These are phyloP conservation scores for Spisula subtruncata DNA, from an alignment of 2,888 invertebrate genomes.

Conservation along the genomic window DNA sequence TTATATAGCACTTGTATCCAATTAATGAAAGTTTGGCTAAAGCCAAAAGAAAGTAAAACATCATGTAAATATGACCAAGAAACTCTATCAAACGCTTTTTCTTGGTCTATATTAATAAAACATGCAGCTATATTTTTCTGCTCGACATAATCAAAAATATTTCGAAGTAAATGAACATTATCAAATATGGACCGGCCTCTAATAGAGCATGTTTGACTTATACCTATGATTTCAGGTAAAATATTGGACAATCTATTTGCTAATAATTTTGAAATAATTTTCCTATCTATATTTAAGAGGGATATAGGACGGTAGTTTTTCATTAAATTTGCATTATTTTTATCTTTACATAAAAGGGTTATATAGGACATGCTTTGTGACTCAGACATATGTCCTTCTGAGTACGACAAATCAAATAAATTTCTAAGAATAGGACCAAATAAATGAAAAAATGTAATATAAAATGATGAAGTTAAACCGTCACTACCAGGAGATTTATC, in stretches of 20 bases:
- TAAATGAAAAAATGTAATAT: conserved; percentile 56
- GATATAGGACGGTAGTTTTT: conserved; percentile 74
- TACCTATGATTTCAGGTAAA: conserved; percentile 56
- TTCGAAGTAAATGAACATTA: conserved; percentile 69
- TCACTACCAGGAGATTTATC: conserved; percentile 57
- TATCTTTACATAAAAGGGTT: conserved; percentile 70
- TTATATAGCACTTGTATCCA: conserved; percentile 73
- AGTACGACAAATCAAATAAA: conserved; percentile 41
- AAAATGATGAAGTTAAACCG: conserved; percentile 51
- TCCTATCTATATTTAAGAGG: conserved; percentile 72
- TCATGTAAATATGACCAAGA: conserved; percentile 69
- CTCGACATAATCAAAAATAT: conserved; percentile 67
- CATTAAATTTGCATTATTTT: conserved; percentile 51
- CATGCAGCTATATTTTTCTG: conserved; percentile 50
- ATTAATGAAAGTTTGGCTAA: conserved; percentile 65
- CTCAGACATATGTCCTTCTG: conserved; percentile 45
- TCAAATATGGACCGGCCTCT: conserved; percentile 71
- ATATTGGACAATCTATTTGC: conserved; percentile 62
- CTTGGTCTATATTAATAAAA: conserved; percentile 73
- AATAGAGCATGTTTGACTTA: conserved; percentile 71
- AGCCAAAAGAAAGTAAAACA: conserved; percentile 65
- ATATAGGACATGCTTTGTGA: conserved; percentile 60
- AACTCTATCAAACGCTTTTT: conserved; percentile 76
- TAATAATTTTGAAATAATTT: conserved; percentile 72
- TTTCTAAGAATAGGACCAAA: conserved; percentile 44